Conservation (phyloP, 2,888 invertebrate genomes). For the Anorthoa munda region DNA sequence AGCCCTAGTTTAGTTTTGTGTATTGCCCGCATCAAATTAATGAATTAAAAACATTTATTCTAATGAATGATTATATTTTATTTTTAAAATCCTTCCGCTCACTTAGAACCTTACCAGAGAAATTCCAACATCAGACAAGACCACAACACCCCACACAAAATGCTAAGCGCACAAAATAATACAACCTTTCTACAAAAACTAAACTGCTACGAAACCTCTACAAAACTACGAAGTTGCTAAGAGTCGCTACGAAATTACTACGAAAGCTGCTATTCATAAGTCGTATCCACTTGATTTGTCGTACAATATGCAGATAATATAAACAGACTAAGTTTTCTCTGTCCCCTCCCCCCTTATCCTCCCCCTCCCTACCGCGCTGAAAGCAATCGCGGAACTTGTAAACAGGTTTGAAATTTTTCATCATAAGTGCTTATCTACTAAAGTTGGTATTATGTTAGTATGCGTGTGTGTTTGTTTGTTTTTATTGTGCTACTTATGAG, state of each 20-base stretch:
- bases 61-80: too few species aligned
- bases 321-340: conserved; percentile 52
- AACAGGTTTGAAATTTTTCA: conserved; percentile 62
- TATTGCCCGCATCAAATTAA: too few species aligned
- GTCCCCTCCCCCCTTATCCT: not conserved
- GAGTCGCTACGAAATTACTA: conserved; percentile 46
- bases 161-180: not conserved
- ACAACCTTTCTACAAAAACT: not conserved
- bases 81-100: too few species aligned
- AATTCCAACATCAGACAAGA: too few species aligned
- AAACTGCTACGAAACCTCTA: conserved; percentile 16
- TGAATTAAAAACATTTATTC: too few species aligned
- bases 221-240: conserved; percentile 23
- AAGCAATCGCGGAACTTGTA: conserved; percentile 52
- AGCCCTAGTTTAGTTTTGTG: too few species aligned
- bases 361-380: conserved; percentile 23
- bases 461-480: conserved; percentile 15
- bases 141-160: not conserved
- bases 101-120: too few species aligned
- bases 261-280: conserved; percentile 35
- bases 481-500: conserved; percentile 25
- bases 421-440: conserved; percentile 57
- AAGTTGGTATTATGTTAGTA: conserved; percentile 44
- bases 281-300: conserved; percentile 57
- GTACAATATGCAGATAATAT: conserved; percentile 64